Conservation (phyloP, 2,113 vertebrate genomes). For the Nothobranchius kuhntae region DNA sequence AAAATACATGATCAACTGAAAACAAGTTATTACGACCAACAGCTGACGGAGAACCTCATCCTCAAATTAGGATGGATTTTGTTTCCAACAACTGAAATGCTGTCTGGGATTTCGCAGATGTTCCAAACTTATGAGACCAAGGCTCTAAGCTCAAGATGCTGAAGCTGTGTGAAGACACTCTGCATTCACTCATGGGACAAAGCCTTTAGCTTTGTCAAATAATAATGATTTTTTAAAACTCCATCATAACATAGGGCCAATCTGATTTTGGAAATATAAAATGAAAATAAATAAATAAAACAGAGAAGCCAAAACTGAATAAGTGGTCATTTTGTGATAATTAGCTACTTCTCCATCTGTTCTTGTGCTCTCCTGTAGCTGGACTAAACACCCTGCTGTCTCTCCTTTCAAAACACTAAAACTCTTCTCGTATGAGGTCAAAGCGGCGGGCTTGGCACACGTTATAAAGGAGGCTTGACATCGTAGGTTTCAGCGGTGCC, state of each 20-base stretch:
- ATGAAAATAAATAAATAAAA: constrained; percentile 17
- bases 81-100: constrained; percentile 48
- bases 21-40: constrained; percentile 51
- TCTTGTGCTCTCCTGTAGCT: constrained; percentile 43
- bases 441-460: constrained; percentile 50
- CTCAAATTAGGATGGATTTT: constrained; percentile 41
- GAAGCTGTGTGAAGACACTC: background rate
- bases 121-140: constrained; percentile 45
- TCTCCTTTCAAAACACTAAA: constrained; percentile 43
- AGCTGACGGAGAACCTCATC: constrained; percentile 49
- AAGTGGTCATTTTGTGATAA: constrained; percentile 52
- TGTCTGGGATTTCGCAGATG: constrained; percentile 38
- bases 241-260: background rate
- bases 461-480: constrained; percentile 42
- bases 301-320: constrained; percentile 37
- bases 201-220: constrained; percentile 18
- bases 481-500: constrained; percentile 27
- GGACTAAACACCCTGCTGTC: constrained; percentile 55
- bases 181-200: constrained; percentile 8
- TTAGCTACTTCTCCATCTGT: constrained; percentile 67
- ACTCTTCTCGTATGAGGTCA: constrained; percentile 62
- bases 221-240: constrained; percentile 15
- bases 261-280: background rate
- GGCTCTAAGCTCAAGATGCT: constrained; percentile 28
- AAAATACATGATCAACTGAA: constrained; percentile 31